Conservation (phyloP, 1,140 invertebrate species). For the Pseudoatta argentina region DNA sequence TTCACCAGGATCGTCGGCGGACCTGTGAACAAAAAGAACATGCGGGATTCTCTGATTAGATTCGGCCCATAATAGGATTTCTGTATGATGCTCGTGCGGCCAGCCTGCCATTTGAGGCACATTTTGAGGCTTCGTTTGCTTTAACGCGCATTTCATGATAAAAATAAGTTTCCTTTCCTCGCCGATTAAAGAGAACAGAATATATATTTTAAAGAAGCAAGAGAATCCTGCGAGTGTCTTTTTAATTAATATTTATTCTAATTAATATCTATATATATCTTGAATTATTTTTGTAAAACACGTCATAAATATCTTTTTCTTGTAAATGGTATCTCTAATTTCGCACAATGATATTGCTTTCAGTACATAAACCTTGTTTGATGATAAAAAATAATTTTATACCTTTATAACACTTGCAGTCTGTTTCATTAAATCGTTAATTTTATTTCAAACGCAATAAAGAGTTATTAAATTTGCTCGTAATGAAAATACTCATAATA, state of each 20-base stretch:
- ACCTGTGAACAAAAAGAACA: constrained; percentile 89
- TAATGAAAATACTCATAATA: constrained; percentile 14
- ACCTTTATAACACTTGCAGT: background rate
- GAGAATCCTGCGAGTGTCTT: background rate
- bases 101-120: background rate
- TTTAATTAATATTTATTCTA: background rate
- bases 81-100: background rate
- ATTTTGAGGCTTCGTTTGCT: constrained; percentile 19
- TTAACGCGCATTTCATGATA: background rate
- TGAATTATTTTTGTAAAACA: background rate
- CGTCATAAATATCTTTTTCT: background rate
- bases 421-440: constrained; percentile 7
- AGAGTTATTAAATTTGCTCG: constrained; percentile 28
- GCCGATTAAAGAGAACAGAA: background rate
- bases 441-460: background rate
- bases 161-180: constrained; percentile 15
- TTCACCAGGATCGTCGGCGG: constrained; percentile 95
- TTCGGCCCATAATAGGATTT: constrained; percentile 31
- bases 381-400: background rate
- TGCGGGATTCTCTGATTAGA: constrained; percentile 63
- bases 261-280: background rate
- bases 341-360: constrained; percentile 7
- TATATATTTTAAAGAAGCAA: background rate
- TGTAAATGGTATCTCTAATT: background rate
- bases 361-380: background rate